Base-by-base conservation (phyloP, 2,113 vertebrate genomes). In the Lepidothrix coronata region DNA sequence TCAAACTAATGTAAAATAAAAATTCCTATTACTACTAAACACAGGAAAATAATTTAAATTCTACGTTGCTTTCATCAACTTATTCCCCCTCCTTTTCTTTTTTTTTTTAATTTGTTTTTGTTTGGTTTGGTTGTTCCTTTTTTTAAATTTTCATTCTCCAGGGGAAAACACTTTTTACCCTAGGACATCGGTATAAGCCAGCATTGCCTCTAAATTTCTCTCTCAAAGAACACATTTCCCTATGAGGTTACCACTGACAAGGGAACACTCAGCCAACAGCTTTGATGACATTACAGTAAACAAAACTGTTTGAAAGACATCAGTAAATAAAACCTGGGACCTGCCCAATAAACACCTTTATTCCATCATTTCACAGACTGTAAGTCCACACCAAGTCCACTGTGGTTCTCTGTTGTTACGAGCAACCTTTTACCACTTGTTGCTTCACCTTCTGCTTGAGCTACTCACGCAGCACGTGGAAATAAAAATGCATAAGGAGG, bases 341-440 rank as follows among this genome's bases (percentile, higher is more conserved):
- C 41, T 74, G 49, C 66, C 72, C 57, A 80, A 62, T 51, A 67
- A 93, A 63, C 48, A 59, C 57, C 28, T 75, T 95, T 92, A 88
- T 91, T 82, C 82, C 74, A 55, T 89, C 91, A 59, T 87, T 83
- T 85, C 15, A 49, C 52, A 73, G 68, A 46, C 81, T 72, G 7
- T 57, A 79, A 90, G 39, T 12, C 70, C 5, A 1, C 89, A 85
- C 81, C 19, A 16, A 84, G 88, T 39, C 46, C 67, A 41, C 15
- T 11, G 68, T 39, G 1, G 33, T 27, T 68, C 76, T 57, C 2
- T 5, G 88, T 46, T 41, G 35, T 59, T 88, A 91, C 30, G 13
- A 96, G 87, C 87, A 85, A 95, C 93, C 65, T 92, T 87, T 85
- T 84, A 78, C 49, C 80, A 93, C 93, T 96, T 91, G 93, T 96